phyloP scores from a whole-genome alignment of 2,888 invertebrate genomes.

The Ganaspis brasiliensis region DNA sequence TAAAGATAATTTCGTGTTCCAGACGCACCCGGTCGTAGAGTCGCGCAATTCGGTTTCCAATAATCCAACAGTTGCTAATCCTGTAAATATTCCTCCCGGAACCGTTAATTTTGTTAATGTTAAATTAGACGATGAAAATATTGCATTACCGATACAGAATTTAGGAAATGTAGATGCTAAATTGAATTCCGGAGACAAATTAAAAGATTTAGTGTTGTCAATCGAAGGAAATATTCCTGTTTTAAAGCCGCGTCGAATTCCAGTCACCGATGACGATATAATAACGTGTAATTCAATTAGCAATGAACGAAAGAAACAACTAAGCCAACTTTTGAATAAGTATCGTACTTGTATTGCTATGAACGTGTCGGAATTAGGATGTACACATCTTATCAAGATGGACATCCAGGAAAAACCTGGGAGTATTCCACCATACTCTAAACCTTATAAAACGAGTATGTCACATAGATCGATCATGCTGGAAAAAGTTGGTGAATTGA shows the following conservation, averaged over 20 bases:
- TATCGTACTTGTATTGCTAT: no score
- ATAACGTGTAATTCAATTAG: background rate
- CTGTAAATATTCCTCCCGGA: background rate
- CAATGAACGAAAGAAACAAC: background rate
- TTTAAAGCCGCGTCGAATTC: background rate
- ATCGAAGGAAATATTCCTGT: background rate
- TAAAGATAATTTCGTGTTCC: background rate
- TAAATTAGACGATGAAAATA: background rate
- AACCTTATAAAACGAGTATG: conserved; percentile 47
- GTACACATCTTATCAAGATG: background rate
- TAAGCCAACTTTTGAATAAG: background rate
- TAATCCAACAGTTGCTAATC: background rate
- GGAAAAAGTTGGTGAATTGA: conserved; percentile 49
- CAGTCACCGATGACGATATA: background rate
- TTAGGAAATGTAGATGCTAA: background rate
- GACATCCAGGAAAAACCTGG: background rate
- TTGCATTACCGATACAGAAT: background rate
- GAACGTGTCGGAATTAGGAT: background rate
- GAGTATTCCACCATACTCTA: conserved; percentile 11
- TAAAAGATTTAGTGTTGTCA: background rate
- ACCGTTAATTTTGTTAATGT: background rate
- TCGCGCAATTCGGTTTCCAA: background rate
- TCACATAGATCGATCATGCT: background rate
- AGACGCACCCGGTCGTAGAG: background rate
- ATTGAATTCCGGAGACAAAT: background rate